Percentiles rank a stretch among this genome's conserved stretches.
These are phyloP conservation scores for Enteromius radiatus DNA, from an alignment of 2,797 vertebrate species.

Conservation along the genomic window DNA sequence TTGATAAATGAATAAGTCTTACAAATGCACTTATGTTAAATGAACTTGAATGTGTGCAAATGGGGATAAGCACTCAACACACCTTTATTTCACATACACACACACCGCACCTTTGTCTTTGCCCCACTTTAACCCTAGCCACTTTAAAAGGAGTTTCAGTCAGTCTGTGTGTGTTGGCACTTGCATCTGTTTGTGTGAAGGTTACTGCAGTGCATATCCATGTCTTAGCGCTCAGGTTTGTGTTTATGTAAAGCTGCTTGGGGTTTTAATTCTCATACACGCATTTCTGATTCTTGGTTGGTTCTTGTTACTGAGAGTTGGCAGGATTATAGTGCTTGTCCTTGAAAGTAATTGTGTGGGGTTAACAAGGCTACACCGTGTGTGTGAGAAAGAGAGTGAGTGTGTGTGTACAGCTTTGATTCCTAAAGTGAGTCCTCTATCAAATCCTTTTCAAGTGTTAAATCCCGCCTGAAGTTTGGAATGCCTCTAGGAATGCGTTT, in stretches of 20 bases:
- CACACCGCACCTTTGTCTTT: conserved; percentile 25
- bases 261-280: conserved; percentile 8
- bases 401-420: background rate
- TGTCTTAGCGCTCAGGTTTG: conserved; percentile 15
- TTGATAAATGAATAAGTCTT: background rate
- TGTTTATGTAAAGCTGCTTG: conserved; percentile 29
- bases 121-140: conserved; percentile 25
- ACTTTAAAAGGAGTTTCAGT: conserved; percentile 29
- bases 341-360: conserved; percentile 43
- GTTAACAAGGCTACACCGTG: conserved; percentile 14
- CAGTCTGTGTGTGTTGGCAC: conserved; percentile 41
- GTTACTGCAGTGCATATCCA: conserved; percentile 30
- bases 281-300: conserved; percentile 24
- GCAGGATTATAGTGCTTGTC: conserved; percentile 33
- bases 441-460: conserved; percentile 50
- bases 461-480: conserved; percentile 34
- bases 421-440: conserved; percentile 23
- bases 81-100: conserved; percentile 44
- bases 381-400: background rate
- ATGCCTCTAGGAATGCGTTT: conserved; percentile 44
- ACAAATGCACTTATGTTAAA: background rate
- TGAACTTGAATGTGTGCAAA: background rate
- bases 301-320: conserved; percentile 31
- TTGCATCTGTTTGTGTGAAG: conserved; percentile 21
- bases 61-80: background rate